Percentiles rank a stretch among this genome's conserved stretches.
These are phyloP conservation scores for Mesorhabditis spiculigera DNA, from an alignment of 2,888 invertebrate species.

Conservation along the genomic window DNA sequence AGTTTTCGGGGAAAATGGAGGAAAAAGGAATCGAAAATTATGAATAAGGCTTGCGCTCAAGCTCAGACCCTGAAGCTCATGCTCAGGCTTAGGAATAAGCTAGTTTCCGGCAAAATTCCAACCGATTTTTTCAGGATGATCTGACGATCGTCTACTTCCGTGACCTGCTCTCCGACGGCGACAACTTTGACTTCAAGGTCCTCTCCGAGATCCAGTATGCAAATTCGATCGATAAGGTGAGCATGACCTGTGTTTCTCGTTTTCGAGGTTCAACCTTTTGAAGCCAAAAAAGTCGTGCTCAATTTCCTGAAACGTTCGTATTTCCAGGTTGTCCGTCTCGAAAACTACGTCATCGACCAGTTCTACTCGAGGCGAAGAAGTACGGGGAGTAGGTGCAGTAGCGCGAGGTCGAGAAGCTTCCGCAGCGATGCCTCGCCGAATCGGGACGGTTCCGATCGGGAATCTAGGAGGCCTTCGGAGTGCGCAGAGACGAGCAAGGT, in stretches of 20 bases:
- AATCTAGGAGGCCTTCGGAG: conserved; percentile 15
- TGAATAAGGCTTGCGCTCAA: too few species aligned
- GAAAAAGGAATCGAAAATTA: too few species aligned
- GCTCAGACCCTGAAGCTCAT: too few species aligned
- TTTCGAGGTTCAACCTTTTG: neutral
- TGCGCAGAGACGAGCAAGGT: neutral
- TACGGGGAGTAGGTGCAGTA: conserved; percentile 36
- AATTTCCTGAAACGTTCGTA: neutral
- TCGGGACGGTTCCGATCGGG: conserved; percentile 20
- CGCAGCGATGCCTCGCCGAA: conserved; percentile 30
- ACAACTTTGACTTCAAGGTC: conserved; percentile 41
- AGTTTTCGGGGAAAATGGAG: too few species aligned
- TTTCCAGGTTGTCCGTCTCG: conserved; percentile 35
- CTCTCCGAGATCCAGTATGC: conserved; percentile 38
- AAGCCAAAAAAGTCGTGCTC: neutral
- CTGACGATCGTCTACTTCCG: conserved; percentile 29
- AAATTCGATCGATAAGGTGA: conserved; percentile 40
- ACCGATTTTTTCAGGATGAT: conserved; percentile 22
- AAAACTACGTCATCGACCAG: conserved; percentile 42
- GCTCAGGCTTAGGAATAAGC: too few species aligned
- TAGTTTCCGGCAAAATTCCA: neutral
- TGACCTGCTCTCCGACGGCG: conserved; percentile 31
- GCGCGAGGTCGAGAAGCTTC: conserved; percentile 35
- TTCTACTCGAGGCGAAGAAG: conserved; percentile 38
- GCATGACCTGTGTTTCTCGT: neutral